phyloP scores from a whole-genome alignment of 2,888 invertebrate species.

The Callimorpha dominula region DNA sequence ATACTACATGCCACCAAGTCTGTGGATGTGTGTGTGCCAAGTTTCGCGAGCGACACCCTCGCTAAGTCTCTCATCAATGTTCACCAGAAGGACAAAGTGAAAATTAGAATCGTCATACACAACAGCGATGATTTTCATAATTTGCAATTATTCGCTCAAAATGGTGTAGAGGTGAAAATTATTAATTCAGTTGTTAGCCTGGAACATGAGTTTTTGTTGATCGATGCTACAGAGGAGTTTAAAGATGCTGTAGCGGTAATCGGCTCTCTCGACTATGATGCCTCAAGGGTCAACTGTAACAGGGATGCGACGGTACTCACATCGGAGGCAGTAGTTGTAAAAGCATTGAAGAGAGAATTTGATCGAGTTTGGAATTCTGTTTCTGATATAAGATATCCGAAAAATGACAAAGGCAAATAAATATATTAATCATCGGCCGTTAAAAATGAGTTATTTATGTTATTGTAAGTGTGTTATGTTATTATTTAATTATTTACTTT shows the following conservation, averaged over 20 bases:
- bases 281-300: constrained; percentile 60
- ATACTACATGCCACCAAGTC: constrained; percentile 63
- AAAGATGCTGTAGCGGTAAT: constrained; percentile 65
- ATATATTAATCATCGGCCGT: background rate
- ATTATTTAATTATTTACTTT: constrained; percentile 23
- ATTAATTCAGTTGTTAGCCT: constrained; percentile 58
- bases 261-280: constrained; percentile 68
- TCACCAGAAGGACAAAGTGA: constrained; percentile 57
- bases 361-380: constrained; percentile 66
- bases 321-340: constrained; percentile 60
- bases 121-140: constrained; percentile 55
- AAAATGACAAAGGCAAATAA: constrained; percentile 21
- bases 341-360: constrained; percentile 66
- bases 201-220: constrained; percentile 71
- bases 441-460: background rate
- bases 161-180: constrained; percentile 67
- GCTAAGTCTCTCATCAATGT: constrained; percentile 63
- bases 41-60: constrained; percentile 64
- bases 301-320: constrained; percentile 67
- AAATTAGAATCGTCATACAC: constrained; percentile 66
- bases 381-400: constrained; percentile 17
- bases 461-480: constrained; percentile 16
- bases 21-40: constrained; percentile 71
- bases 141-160: constrained; percentile 55
- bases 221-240: constrained; percentile 56